Evolutionary conservation across 2,797 vertebrate genomes (phyloP).

Genomic region (Macroramphosus scolopax): DNA sequence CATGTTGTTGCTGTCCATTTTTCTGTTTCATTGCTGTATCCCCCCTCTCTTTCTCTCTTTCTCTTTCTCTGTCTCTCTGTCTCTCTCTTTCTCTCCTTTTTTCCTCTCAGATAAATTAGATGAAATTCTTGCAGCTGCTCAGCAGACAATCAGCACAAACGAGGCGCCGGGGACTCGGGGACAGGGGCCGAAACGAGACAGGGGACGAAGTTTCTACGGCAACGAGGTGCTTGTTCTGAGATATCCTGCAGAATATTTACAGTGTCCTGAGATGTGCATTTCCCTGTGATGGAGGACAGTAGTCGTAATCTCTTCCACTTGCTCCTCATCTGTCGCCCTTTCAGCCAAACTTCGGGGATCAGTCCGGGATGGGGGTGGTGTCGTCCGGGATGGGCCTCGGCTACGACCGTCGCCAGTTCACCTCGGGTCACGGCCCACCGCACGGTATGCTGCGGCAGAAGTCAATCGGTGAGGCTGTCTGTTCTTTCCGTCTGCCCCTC

Average conservation of each 20-base stretch:
- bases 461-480: slow-evolving; percentile 86
- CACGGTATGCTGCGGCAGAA: slow-evolving; percentile 92
- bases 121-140: slow-evolving; percentile 91
- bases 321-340: slow-evolving; percentile 18
- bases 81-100: slow-evolving; percentile 15
- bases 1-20: slow-evolving; percentile 42
- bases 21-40: slow-evolving; percentile 27
- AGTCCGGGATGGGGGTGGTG: slow-evolving; percentile 78
- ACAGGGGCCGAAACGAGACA: slow-evolving; percentile 72
- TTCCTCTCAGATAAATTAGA: slow-evolving; percentile 87
- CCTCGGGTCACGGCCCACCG: slow-evolving; percentile 81
- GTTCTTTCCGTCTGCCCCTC: slow-evolving; percentile 61
- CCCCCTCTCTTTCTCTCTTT: slow-evolving; percentile 29
- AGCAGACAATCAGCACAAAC: slow-evolving; percentile 90
- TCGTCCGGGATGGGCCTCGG: slow-evolving; percentile 79
- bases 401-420: slow-evolving; percentile 87
- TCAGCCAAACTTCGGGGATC: slow-evolving; percentile 83
- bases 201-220: slow-evolving; percentile 73
- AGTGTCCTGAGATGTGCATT: slow-evolving; percentile 1
- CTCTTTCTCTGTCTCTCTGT: slow-evolving; percentile 33
- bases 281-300: too few species aligned
- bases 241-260: slow-evolving; percentile 50
- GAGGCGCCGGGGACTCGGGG: slow-evolving; percentile 83
- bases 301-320: too few species aligned
- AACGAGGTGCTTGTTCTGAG: slow-evolving; percentile 79